These are phyloP conservation scores for Sympetrum striolatum DNA, from an alignment of 2,888 invertebrate genomes.

Conservation along the genomic window DNA sequence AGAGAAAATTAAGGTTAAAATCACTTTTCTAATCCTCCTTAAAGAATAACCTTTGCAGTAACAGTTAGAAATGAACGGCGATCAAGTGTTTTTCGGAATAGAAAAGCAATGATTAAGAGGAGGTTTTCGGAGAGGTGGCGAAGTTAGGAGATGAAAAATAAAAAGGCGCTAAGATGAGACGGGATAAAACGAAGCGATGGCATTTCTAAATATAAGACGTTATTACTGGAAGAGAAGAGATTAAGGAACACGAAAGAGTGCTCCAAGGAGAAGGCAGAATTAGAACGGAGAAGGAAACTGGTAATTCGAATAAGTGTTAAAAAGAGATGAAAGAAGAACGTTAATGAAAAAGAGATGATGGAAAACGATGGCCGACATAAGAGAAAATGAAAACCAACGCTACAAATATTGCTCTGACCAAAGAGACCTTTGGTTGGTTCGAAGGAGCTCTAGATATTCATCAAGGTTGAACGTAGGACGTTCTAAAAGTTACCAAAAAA, in stretches of 20 bases:
- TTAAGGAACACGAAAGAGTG: background rate
- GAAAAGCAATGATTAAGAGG: background rate
- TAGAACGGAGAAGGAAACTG: too few species aligned
- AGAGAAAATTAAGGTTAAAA: background rate
- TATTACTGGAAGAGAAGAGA: background rate
- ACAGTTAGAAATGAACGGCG: background rate
- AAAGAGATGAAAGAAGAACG: too few species aligned
- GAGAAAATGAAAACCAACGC: too few species aligned
- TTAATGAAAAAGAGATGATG: too few species aligned
- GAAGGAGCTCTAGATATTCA: too few species aligned
- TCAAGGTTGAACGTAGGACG: too few species aligned
- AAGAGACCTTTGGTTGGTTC: too few species aligned
- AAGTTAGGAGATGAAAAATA: background rate
- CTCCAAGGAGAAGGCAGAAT: too few species aligned
- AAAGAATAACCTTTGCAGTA: background rate
- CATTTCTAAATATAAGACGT: constrained; percentile 18
- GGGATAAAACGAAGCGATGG: constrained; percentile 1
- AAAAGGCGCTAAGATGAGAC: background rate
- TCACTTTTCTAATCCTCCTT: background rate
- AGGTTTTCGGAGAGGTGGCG: background rate
- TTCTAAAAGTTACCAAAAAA: too few species aligned
- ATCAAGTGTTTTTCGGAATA: background rate
- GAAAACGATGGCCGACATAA: too few species aligned
- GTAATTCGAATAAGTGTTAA: too few species aligned
- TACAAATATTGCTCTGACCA: too few species aligned